Evolutionary conservation across 2,888 invertebrate species (phyloP), one percentile per base, ranked within the genome.

Genomic region (Mycalesis mineus): DNA sequence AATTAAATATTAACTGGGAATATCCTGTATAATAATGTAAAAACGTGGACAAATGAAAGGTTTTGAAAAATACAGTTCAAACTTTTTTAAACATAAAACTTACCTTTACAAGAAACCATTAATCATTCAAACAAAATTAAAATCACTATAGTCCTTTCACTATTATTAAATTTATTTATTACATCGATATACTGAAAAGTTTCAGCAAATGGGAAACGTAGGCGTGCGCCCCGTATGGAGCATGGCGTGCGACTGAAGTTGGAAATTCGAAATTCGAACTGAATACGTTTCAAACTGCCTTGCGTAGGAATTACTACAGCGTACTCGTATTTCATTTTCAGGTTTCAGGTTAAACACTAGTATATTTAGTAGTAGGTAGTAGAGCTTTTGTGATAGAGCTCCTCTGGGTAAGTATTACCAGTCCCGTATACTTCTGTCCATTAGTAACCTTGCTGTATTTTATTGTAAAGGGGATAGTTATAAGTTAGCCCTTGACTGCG

Each of bases 161-260:
- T 47, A 14, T 42, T 33, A 47, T 40, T 44, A 8, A 51, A 13
- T 50, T 31, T 40, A 40, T n/a, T 49, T 22, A 51, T 8, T 28
- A 56, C 49, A 56, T 59, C 58, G 58, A 55, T 59, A 51, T 51
- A 47, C 28, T 33, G 33, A 33, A 55, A 60, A 62, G 62, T 62
- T 62, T 57, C 33, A 48, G 51, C 15, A 36, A 37, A 53, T 33
- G 8, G 11, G 11, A 13, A 33, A 50, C 50, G 36, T 51, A 36
- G 14, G 47, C 62, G 62, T 60, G 60, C 57, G 55, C 48, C 60
- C 50, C 51, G 51, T 13, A 29, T 54, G 60, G 49, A 57, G 57
- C 60, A 60, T 57, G 42, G 57, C 60, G 55, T 57, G 45, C 59
- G 57, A 62, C 62, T 62, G 62, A 56, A 50, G 13, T 41, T 17